phyloP scores from a whole-genome alignment of 2,113 vertebrate genomes.

The Rallus limicola region DNA sequence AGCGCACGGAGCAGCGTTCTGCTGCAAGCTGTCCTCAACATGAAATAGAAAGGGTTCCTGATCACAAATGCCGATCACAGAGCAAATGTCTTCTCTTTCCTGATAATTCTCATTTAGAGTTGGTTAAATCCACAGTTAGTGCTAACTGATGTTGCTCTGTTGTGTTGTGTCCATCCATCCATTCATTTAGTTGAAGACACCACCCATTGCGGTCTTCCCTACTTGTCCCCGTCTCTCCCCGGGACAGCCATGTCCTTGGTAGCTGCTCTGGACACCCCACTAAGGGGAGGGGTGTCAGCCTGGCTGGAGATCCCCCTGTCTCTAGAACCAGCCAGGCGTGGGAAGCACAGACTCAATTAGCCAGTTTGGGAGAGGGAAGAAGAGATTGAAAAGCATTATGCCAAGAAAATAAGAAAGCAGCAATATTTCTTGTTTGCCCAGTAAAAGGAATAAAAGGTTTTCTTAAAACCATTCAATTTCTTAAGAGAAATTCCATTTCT shows the following conservation, averaged over 20 bases:
- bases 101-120: neutral
- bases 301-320: neutral
- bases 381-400: neutral
- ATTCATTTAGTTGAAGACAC: neutral
- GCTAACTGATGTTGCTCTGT: neutral
- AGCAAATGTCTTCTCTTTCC: neutral
- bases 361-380: neutral
- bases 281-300: neutral
- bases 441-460: neutral
- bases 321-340: rapidly evolving
- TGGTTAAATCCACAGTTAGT: neutral
- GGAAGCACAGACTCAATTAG: neutral
- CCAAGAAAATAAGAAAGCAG: neutral
- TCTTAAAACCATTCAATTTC: neutral
- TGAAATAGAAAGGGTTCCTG: rapidly evolving
- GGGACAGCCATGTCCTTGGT: neutral
- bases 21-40: neutral
- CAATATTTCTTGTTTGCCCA: neutral
- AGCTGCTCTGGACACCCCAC: neutral
- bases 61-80: rapidly evolving
- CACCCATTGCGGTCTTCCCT: neutral
- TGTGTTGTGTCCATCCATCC: rapidly evolving
- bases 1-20: neutral
- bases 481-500: neutral
- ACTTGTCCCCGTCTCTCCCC: rapidly evolving